A percentile compares a stretch with the other conserved stretches of the same genome.
These are phyloP conservation scores for Lochmaea crataegi DNA, from an alignment of 2,888 invertebrate genomes.

Conservation along the genomic window DNA sequence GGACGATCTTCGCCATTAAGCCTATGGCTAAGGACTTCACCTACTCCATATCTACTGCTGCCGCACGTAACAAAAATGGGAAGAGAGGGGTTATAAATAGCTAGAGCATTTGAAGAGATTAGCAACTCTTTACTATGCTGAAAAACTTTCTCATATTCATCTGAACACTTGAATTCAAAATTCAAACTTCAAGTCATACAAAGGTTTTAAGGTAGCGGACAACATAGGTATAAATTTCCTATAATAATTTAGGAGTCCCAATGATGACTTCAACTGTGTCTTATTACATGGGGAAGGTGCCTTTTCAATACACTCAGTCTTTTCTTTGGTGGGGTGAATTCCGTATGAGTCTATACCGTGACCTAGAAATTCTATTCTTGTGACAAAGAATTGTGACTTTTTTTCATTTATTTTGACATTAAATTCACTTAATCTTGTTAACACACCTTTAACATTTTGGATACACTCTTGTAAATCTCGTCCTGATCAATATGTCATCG, in stretches of 20 bases:
- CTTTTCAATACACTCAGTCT: too few relatives aligned
- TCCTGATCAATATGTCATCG: conserved; percentile 27
- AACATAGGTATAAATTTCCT: too few relatives aligned
- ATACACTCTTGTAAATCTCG: conserved; percentile 2
- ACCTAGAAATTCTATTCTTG: conserved; percentile 27
- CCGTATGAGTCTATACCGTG: conserved; percentile 21
- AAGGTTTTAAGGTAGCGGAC: conserved; percentile 37
- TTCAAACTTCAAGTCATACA: conserved; percentile 40
- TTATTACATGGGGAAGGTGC: too few relatives aligned
- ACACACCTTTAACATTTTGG: conserved; percentile 9
- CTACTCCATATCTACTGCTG: conserved; percentile 47
- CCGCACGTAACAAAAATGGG: conserved; percentile 48
- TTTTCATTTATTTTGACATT: conserved; percentile 26
- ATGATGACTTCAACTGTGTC: too few relatives aligned
- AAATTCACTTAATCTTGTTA: conserved; percentile 12
- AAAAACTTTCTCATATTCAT: conserved; percentile 42
- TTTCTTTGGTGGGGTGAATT: conserved; percentile 24
- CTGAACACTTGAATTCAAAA: conserved; percentile 38
- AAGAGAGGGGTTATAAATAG: conserved; percentile 44
- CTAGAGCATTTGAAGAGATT: conserved; percentile 40
- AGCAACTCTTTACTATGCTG: conserved; percentile 45
- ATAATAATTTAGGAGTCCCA: too few relatives aligned
- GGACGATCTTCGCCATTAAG: conserved; percentile 43
- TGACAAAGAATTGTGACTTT: conserved; percentile 12
- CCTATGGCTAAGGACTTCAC: conserved; percentile 46